These are phyloP conservation scores for Bhutanitis thaidina DNA, from an alignment of 2,888 invertebrate genomes.

Conservation along the genomic window DNA sequence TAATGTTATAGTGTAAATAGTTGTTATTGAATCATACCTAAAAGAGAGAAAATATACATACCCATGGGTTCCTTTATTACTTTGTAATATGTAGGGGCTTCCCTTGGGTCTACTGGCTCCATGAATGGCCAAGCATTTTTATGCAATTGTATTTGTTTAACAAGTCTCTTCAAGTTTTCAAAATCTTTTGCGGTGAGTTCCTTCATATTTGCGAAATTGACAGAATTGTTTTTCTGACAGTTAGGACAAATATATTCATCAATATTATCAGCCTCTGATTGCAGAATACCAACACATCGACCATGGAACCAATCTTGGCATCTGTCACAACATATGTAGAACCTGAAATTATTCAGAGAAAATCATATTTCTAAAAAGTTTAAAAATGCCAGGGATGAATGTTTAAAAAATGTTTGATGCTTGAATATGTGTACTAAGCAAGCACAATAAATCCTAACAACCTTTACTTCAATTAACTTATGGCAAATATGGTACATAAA, in stretches of 20 bases:
- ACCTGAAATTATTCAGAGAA: conserved; percentile 78
- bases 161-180: conserved; percentile 89
- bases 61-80: conserved; percentile 98
- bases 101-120: conserved; percentile 96
- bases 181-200: conserved; percentile 89
- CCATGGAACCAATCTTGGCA: conserved; percentile 99
- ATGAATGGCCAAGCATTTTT: conserved; percentile 99
- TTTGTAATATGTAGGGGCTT: conserved; percentile 98
- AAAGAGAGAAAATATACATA: conserved; percentile 61
- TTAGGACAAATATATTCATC: conserved; percentile 98
- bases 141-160: conserved; percentile 94
- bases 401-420: too few relatives aligned
- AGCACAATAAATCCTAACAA: too few relatives aligned
- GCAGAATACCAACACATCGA: conserved; percentile 95
- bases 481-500: too few relatives aligned
- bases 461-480: too few relatives aligned
- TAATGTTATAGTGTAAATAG: too few relatives aligned
- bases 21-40: too few relatives aligned
- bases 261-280: conserved; percentile 95
- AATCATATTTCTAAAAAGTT: background rate
- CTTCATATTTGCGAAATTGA: conserved; percentile 95
- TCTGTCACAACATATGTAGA: conserved; percentile 99
- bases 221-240: conserved; percentile 93
- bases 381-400: too few relatives aligned
- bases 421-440: too few relatives aligned